A percentile compares a stretch with the other conserved stretches of the same genome.
Conservation (phyloP, 2,888 invertebrate genomes). For the Synergus umbraculus region DNA sequence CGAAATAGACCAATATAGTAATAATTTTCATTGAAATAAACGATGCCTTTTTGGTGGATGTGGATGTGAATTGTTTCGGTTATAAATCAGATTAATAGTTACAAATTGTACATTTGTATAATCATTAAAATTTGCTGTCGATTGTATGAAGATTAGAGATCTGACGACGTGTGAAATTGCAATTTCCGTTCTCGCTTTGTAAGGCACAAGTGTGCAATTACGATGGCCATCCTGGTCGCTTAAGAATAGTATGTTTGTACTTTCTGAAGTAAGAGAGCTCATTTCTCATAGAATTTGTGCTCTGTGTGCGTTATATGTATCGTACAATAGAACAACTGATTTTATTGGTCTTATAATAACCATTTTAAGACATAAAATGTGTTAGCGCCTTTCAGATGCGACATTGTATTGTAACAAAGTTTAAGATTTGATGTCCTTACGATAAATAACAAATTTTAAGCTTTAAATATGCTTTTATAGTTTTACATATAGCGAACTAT, state of each 20-base stretch:
- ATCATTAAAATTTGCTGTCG: conserved; percentile 29
- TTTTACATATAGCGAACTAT: no score
- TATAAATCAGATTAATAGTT: neutral
- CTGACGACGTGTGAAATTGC: conserved; percentile 54
- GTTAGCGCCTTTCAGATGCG: neutral
- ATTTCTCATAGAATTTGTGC: neutral
- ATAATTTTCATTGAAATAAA: no score
- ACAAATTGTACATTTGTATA: neutral
- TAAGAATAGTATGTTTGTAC: neutral
- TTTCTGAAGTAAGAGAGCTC: neutral
- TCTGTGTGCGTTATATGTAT: neutral
- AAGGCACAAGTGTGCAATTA: conserved; percentile 20
- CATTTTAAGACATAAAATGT: neutral
- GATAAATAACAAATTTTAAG: no score
- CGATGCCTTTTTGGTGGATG: no score
- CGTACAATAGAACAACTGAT: conserved; percentile 1
- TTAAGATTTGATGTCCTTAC: no score
- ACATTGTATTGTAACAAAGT: no score
- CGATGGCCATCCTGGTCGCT: conserved; percentile 16
- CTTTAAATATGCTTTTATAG: no score
- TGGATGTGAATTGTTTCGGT: no score
- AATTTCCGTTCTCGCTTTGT: conserved; percentile 49
- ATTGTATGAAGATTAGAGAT: conserved; percentile 45
- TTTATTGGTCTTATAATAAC: neutral
- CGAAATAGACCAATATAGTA: no score